A percentile compares a stretch with the other conserved stretches of the same genome.
phyloP scores from a whole-genome alignment of 2,113 vertebrate genomes.

The Leucopsar rothschildi region DNA sequence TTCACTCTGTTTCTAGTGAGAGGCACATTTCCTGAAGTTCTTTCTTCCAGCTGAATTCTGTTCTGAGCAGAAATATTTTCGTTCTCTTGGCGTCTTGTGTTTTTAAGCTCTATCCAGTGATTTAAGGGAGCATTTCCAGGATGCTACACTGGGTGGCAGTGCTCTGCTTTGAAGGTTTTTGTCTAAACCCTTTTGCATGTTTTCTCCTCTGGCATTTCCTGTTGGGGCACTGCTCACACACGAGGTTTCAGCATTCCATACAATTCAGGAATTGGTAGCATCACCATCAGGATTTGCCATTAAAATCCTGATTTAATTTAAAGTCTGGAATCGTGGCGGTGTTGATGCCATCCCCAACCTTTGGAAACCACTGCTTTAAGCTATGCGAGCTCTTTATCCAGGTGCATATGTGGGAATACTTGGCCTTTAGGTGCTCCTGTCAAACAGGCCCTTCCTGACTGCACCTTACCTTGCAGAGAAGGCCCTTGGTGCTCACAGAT shows the following conservation, averaged over 20 bases:
- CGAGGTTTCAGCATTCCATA: background rate
- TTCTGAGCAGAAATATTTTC: background rate
- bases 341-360: background rate
- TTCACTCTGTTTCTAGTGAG: background rate
- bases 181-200: background rate
- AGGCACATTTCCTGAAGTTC: background rate
- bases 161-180: background rate
- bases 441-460: constrained; percentile 75
- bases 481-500: constrained; percentile 73
- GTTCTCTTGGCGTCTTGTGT: background rate
- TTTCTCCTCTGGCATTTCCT: background rate
- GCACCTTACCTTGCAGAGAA: constrained; percentile 80
- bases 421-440: constrained; percentile 35
- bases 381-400: background rate
- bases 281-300: background rate
- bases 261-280: background rate
- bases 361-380: background rate
- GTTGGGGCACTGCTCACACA: background rate
- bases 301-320: background rate
- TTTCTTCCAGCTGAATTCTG: background rate
- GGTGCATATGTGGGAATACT: background rate
- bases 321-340: background rate
- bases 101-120: background rate
- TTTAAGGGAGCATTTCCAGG: background rate
- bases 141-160: constrained; percentile 10